Evolutionary conservation across 1,140 invertebrate species (phyloP), one percentile per base, ranked within the genome.

Genomic region (Trichoplusia ni): DNA sequence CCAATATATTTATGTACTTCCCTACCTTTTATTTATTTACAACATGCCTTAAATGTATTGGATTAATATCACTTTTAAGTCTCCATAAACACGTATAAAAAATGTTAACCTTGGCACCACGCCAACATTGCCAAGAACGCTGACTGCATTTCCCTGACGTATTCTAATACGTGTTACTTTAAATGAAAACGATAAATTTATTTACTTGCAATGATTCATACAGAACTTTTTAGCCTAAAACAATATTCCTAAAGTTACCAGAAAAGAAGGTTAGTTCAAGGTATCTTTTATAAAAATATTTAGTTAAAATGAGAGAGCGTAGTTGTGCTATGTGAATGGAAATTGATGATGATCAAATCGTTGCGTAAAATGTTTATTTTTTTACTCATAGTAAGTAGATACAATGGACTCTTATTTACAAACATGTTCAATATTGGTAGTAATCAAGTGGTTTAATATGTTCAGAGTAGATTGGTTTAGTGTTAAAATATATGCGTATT

Each of bases 381-480:
- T 21, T 11, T n/a, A 54, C 35, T 14, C 11, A 35, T n/a, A n/a
- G n/a, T n/a, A n/a, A n/a, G n/a, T n/a, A n/a, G n/a, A n/a, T 25
- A 54, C 51, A 54, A 54, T 54, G 33, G 27, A 40, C 4, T 19
- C 11, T 25, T 38, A 35, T 38, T 54, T 54, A 54, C 11, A 19
- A 37, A 51, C 35, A 54, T 11, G 7, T 21, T 54, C 33, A n/a
- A n/a, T 21, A 54, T 54, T 54, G 19, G 51, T 54, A 38, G 51
- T 54, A 38, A 54, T 54, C 35, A 54, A 40, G 31, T 33, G 16
- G 9, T 14, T 33, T 13, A 27, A 46, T 29, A 46, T n/a, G n/a
- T n/a, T n/a, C n/a, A n/a, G n/a, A n/a, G n/a, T n/a, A n/a, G n/a
- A n/a, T n/a, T n/a, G n/a, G n/a, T n/a, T n/a, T n/a, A n/a, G n/a